A percentile compares a stretch with the other conserved stretches of the same genome.
Conservation (phyloP, 2,113 vertebrate genomes). For the Menidia beryllina region DNA sequence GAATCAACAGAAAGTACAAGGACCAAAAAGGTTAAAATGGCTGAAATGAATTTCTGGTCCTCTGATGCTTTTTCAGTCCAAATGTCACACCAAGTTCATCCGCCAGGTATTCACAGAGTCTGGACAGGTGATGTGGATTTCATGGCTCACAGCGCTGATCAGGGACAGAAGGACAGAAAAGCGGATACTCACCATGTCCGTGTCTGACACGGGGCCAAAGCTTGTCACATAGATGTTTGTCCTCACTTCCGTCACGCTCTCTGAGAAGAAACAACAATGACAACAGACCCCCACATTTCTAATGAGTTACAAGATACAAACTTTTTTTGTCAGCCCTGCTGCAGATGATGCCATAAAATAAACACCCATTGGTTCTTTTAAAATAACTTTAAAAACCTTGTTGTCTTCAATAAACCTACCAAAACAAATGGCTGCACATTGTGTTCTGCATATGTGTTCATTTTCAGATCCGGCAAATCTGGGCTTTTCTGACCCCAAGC, state of each 20-base stretch:
- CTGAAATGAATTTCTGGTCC: too few species aligned
- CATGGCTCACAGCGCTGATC: conserved; percentile 17
- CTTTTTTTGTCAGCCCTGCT: neutral
- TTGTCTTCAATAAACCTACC: too few species aligned
- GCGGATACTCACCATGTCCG: conserved; percentile 91
- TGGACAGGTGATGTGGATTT: neutral
- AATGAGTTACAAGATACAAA: too few species aligned
- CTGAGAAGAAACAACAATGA: conserved; percentile 72
- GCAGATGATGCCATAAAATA: too few species aligned
- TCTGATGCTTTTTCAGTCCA: neutral
- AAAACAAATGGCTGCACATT: too few species aligned
- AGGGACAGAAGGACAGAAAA: conserved; percentile 3
- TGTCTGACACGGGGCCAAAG: conserved; percentile 97
- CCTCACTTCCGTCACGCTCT: conserved; percentile 96
- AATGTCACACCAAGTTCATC: neutral
- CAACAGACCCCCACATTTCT: neutral
- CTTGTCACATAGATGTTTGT: conserved; percentile 99
- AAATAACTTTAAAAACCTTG: too few species aligned
- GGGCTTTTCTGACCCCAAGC: too few species aligned
- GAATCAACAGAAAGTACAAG: too few species aligned
- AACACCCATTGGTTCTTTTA: too few species aligned
- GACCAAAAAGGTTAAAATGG: too few species aligned
- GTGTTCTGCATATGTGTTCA: too few species aligned
- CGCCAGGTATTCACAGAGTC: neutral
- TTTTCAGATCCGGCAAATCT: too few species aligned